Evolutionary conservation across 2,113 vertebrate genomes (phyloP).

Genomic region (Bambusicola thoracicus): DNA sequence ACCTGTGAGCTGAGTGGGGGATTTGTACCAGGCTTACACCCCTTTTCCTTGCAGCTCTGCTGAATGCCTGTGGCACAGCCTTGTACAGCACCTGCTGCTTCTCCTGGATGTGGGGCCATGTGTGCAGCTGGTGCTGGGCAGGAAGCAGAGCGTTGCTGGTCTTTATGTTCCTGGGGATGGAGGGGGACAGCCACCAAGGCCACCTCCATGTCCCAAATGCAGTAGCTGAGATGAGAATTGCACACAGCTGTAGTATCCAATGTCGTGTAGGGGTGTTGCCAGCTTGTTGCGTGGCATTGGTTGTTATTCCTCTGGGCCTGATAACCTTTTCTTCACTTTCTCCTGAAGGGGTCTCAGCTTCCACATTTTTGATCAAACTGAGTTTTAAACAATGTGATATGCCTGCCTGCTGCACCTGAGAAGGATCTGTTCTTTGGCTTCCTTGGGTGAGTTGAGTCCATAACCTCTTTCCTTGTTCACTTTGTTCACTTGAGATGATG

Average conservation of each 20-base stretch:
- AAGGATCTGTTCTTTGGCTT: not conserved
- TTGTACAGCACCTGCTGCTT: fast-evolving
- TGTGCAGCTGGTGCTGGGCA: fast-evolving
- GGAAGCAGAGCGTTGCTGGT: not conserved
- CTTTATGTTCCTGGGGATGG: fast-evolving
- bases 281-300: fast-evolving
- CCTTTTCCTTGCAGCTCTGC: not conserved
- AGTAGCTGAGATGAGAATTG: not conserved
- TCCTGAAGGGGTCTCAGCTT: not conserved
- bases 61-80: not conserved
- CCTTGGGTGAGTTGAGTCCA: not conserved
- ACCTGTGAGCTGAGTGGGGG: fast-evolving
- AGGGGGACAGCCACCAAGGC: not conserved
- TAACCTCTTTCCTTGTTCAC: not conserved
- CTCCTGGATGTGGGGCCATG: fast-evolving
- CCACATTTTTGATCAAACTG: fast-evolving
- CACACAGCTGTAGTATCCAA: not conserved
- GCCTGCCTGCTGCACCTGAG: not conserved
- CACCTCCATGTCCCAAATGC: not conserved
- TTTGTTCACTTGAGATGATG: not conserved
- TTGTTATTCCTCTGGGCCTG: not conserved
- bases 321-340: fast-evolving
- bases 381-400: fast-evolving
- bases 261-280: not conserved
- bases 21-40: not conserved